Evolutionary conservation across 2,113 vertebrate genomes (phyloP).

Genomic region (Phylloscopus whistleri): DNA sequence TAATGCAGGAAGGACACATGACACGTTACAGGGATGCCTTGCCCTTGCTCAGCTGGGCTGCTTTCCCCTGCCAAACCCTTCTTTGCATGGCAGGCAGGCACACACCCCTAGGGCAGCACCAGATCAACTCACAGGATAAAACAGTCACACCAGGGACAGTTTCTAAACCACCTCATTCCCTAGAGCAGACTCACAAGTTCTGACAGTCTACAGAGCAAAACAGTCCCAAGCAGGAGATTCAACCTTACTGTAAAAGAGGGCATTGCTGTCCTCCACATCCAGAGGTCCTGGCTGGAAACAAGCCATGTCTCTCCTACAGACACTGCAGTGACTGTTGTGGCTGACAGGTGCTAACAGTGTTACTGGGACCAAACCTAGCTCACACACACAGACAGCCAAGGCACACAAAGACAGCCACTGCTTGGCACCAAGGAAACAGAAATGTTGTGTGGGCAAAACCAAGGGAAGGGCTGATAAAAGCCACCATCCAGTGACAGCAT

Average conservation of each 20-base stretch:
- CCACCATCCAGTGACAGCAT: not conserved
- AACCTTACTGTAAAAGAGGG: not conserved
- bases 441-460: not conserved
- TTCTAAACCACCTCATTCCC: not conserved
- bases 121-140: not conserved
- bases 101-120: not conserved
- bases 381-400: not conserved
- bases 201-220: not conserved
- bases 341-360: not conserved
- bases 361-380: not conserved
- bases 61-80: not conserved
- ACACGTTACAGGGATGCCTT: not conserved
- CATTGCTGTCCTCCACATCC: not conserved
- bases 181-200: not conserved
- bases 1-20: not conserved
- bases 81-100: not conserved
- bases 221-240: not conserved
- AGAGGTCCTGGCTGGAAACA: not conserved
- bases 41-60: not conserved
- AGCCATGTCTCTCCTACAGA: not conserved
- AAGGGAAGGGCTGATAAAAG: not conserved
- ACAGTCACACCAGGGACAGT: fast-evolving
- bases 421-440: not conserved
- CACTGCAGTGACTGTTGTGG: not conserved
- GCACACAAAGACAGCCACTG: not conserved